These are phyloP conservation scores for Penaeus vannamei DNA, from an alignment of 1,140 invertebrate genomes.

Conservation along the genomic window DNA sequence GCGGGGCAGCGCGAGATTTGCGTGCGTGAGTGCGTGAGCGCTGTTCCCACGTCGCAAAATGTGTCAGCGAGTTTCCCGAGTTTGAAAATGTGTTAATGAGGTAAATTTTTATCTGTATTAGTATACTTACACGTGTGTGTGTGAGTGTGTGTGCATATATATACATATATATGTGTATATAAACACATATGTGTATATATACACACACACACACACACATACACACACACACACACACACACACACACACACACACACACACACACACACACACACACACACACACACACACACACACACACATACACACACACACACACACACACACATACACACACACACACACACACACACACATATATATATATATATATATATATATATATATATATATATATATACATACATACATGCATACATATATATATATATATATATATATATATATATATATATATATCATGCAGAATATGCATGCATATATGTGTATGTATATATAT, in stretches of 20 bases:
- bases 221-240: neutral
- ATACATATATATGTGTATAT: neutral
- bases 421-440: neutral
- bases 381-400: neutral
- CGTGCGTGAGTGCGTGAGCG: no score
- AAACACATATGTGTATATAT: neutral
- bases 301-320: neutral
- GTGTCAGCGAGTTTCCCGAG: no score
- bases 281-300: neutral
- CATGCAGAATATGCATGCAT: neutral
- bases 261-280: neutral
- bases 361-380: neutral
- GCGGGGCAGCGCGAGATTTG: no score
- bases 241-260: neutral
- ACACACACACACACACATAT: neutral
- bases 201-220: neutral
- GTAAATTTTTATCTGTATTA: no score
- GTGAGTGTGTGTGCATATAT: neutral
- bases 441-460: constrained; percentile 7
- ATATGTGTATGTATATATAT: neutral
- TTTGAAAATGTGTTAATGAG: no score
- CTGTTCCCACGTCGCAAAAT: no score
- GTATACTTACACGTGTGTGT: no score
- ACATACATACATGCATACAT: neutral
- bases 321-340: neutral